Base-by-base conservation (phyloP, 2,113 vertebrate genomes). In the Tenebrosternarchus preto region DNA sequence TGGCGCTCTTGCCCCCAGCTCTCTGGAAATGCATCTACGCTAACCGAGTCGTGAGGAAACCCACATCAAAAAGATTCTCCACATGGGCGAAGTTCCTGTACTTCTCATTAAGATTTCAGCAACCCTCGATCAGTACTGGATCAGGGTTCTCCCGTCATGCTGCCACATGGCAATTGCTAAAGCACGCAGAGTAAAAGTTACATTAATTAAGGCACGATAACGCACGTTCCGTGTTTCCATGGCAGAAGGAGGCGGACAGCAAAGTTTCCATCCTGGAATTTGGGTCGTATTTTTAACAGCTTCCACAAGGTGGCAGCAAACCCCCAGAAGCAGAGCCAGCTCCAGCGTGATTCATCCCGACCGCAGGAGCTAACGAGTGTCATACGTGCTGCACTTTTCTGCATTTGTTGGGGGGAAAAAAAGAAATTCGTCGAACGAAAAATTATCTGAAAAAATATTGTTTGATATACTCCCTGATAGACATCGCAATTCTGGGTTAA, bases 191-290 rank as follows among this genome's bases (percentile, higher is more conserved):
- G 43, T 15, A 50, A 12, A 50, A 11, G 43, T 19, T 68, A 46
- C 80, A 72, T 73, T 57, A 72, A 84, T 78, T 66, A 72, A 53
- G 36, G 39, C n/a, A 43, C 53, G 74, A 70, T 33, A 53, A 33
- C 25, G 53, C 67, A 43, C 63, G 22, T 59, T 60, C 25, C 24
- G 0, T 4, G 83, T 82, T 89, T 29, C 86, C 77, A 85, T 85
- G 81, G 77, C 39, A 39, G 39, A 85, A 87, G 81, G 82, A 75
- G 68, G 67, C 22, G 71, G 3, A 43, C 39, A 43, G 6, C 2
- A 43, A 43, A 3, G 39, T 43, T 43, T 43, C 39, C 39, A 43
- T 43, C 50, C 12, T 16, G 11, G 0, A 17, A 19, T 7, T 67
- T 9, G 9, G 0, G 11, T 15, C 15, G 33, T 3, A 7, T 7